A percentile compares a stretch with the other conserved stretches of the same genome.
Conservation (phyloP, 1,140 invertebrate species). For the Orussus abietinus region DNA sequence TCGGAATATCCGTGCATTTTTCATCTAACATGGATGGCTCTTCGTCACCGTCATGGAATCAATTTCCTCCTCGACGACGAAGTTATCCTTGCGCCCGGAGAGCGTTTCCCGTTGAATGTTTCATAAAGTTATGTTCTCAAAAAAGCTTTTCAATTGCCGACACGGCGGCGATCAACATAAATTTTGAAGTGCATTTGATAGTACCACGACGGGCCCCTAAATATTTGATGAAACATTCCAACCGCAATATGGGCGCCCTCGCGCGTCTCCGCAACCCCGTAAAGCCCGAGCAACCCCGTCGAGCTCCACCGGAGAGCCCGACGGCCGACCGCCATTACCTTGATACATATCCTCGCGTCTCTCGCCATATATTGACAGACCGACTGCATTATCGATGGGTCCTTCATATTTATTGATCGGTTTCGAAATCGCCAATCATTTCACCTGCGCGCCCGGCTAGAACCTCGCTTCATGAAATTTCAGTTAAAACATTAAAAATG, state of each 20-base stretch:
- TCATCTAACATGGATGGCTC: no score
- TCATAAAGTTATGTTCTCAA: slow-evolving; percentile 44
- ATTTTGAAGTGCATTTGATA: slow-evolving; percentile 50
- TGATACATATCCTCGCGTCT: slow-evolving; percentile 44
- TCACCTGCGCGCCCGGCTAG: no score
- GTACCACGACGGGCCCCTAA: slow-evolving; percentile 44
- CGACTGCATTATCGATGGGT: slow-evolving; percentile 42
- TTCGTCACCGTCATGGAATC: no score
- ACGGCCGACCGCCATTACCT: slow-evolving; percentile 34
- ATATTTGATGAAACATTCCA: slow-evolving; percentile 54
- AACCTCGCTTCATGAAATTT: no score
- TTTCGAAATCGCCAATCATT: slow-evolving; percentile 41
- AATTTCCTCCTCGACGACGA: no score
- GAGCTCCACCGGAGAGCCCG: slow-evolving; percentile 8
- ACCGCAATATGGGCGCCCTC: slow-evolving; percentile 47
- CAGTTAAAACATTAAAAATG: no score
- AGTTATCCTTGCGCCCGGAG: no score
- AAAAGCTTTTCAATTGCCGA: slow-evolving; percentile 44
- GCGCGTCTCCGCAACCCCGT: slow-evolving; percentile 22
- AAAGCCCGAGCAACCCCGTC: slow-evolving; percentile 18
- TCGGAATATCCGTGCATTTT: no score
- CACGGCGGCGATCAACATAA: slow-evolving; percentile 43
- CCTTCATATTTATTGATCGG: slow-evolving; percentile 41
- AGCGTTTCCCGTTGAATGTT: slow-evolving; percentile 33
- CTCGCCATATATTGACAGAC: slow-evolving; percentile 43